These are phyloP conservation scores for Bombycilla garrulus DNA, from an alignment of 2,113 vertebrate species.

Conservation along the genomic window DNA sequence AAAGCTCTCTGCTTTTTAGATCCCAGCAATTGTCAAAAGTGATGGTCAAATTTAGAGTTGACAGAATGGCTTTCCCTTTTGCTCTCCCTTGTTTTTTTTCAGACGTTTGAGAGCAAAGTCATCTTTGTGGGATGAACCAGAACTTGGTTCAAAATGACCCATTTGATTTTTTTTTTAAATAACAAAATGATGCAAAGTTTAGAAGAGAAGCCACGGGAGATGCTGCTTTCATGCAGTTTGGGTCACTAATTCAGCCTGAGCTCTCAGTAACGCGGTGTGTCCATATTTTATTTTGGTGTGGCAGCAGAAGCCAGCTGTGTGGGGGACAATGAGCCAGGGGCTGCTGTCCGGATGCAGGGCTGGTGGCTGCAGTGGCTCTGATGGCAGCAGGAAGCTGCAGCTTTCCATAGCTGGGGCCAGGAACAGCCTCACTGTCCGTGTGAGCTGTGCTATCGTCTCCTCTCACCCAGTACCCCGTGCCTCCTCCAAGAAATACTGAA, in stretches of 20 bases:
- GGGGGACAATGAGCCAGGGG: neutral
- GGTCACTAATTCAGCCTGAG: neutral
- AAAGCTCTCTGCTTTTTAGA: no score
- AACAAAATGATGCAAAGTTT: neutral
- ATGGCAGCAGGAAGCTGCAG: neutral
- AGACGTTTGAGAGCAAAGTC: neutral
- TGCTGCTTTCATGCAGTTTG: neutral
- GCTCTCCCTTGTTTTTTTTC: neutral
- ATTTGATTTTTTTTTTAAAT: neutral
- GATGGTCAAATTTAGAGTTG: neutral
- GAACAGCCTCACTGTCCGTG: neutral
- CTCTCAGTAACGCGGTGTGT: neutral
- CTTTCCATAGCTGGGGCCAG: neutral
- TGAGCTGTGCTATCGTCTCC: no score
- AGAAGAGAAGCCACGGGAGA: neutral
- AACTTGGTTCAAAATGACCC: neutral
- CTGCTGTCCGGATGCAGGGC: neutral
- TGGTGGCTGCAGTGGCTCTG: neutral
- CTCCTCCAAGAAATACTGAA: neutral
- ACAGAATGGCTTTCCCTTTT: neutral
- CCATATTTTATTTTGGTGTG: neutral
- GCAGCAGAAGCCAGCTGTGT: neutral
- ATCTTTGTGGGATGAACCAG: neutral
- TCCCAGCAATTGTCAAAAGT: neutral
- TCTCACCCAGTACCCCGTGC: no score